Evolutionary conservation across 2,888 invertebrate species (phyloP), one percentile per base, ranked within the genome.

Genomic region (Megastigmus dorsalis): DNA sequence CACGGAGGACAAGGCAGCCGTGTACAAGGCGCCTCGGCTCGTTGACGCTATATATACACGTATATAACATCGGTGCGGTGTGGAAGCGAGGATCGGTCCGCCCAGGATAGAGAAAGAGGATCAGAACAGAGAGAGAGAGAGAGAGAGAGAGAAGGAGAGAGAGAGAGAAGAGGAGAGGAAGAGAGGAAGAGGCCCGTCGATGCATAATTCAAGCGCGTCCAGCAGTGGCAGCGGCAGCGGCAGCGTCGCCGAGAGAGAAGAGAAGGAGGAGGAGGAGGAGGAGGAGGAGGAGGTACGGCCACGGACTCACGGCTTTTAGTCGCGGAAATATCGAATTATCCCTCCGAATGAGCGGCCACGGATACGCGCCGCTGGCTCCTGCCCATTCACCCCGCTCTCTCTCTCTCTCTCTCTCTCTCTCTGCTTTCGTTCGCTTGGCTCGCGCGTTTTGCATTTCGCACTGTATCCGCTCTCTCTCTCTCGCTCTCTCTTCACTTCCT

Each of bases 261-360:
- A 7, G 13, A n/a, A 10, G 20, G 15, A 18, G 7, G 13, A 7
- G 2, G 10, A 20, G 23, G 6, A 6, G 48, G 52, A 52, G 38
- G 36, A 38, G 13, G 18, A 48, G 36, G 4, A 41, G 13, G 20
- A 52, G 50, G 9, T 30, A 28, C 23, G n/a, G 28, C 33, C 45
- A 23, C 28, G 62, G 66, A 65, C 66, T 62, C 76, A 33, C 65
- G 69, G 73, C 73, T 76, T 74, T 76, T 67, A 67, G 70, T 63
- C 68, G 54, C 66, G 66, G 69, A 71, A 75, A 72, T 77, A 77
- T 77, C 75, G 65, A 75, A 77, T 77, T 75, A 75, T 75, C 69
- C 57, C 63, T 9, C 3, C 57, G 72, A 50, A 69, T 52, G 45
- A 48, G 59, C 70, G 18, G 33, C 65, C 66, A 13, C 55, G 36